A percentile compares a stretch with the other conserved stretches of the same genome.
Evolutionary conservation across 2,797 vertebrate species (phyloP).

Genomic region (Sebastiscus albofasciatus): DNA sequence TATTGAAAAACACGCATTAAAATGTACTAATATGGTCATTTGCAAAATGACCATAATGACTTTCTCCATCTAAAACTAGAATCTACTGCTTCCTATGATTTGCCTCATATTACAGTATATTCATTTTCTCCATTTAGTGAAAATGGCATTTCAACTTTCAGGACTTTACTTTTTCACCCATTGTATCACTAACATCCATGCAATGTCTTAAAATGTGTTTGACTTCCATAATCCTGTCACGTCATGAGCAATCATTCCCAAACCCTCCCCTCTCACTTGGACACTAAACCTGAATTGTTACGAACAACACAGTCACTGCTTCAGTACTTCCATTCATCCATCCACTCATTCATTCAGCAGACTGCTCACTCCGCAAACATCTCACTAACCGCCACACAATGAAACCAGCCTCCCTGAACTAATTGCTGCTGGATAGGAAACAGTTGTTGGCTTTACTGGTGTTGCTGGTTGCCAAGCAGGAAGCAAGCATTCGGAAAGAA

Average conservation of each 20-base stretch:
- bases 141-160: not conserved
- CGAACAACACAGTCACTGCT: not conserved
- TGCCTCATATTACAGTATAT: not conserved
- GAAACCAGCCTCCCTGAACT: conserved; percentile 40
- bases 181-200: not conserved
- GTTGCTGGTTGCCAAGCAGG: conserved; percentile 36
- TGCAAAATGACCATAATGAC: not conserved
- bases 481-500: not conserved
- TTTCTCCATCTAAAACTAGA: not conserved
- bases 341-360: not conserved
- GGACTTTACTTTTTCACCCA: not conserved
- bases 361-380: conserved; percentile 37
- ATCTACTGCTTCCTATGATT: not conserved
- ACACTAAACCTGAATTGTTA: not conserved
- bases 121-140: not conserved
- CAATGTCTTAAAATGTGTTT: not conserved
- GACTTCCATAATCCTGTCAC: not conserved
- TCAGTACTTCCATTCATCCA: conserved; percentile 5
- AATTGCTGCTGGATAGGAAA: conserved; percentile 45
- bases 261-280: not conserved
- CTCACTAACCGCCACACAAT: conserved; percentile 27
- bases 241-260: not conserved
- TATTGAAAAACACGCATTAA: not conserved
- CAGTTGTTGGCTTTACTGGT: conserved; percentile 18
- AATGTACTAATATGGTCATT: not conserved